Percentiles rank a stretch among this genome's conserved stretches.
These are phyloP conservation scores for Asteroscopus sphinx DNA, from an alignment of 2,888 invertebrate species.

Conservation along the genomic window DNA sequence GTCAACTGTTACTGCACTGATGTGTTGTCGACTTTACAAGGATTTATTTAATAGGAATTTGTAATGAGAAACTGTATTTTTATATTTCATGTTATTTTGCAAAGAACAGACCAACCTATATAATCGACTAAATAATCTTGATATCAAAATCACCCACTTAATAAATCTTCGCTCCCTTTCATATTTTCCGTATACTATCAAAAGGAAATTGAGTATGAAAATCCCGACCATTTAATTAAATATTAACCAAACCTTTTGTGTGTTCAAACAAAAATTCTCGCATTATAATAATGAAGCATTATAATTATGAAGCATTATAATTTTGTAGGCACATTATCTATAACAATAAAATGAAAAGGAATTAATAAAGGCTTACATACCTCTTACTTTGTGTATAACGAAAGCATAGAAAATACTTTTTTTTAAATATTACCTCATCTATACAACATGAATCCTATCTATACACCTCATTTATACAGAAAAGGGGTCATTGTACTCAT, in stretches of 20 bases:
- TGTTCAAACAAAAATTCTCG: constrained; percentile 10
- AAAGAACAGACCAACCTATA: too few relatives aligned
- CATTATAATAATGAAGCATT: constrained; percentile 9
- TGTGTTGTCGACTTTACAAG: too few relatives aligned
- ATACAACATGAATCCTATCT: not conserved
- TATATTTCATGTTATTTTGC: too few relatives aligned
- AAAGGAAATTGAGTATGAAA: constrained; percentile 8
- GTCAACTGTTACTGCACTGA: too few relatives aligned
- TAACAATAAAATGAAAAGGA: not conserved
- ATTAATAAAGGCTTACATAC: not conserved
- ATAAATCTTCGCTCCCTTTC: constrained; percentile 8
- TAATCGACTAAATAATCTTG: too few relatives aligned
- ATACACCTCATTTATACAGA: too few relatives aligned
- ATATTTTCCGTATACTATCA: not conserved
- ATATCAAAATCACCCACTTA: constrained; percentile 1
- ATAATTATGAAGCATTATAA: constrained; percentile 11
- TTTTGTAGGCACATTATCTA: constrained; percentile 7
- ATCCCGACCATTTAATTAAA: constrained; percentile 29
- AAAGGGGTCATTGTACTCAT: too few relatives aligned
- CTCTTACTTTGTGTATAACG: not conserved
- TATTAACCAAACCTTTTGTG: constrained; percentile 31
- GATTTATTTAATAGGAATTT: too few relatives aligned
- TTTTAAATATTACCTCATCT: not conserved
- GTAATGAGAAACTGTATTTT: too few relatives aligned
- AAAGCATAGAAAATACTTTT: constrained; percentile 1